Conservation (phyloP, 2,888 invertebrate species). For the Endotricha flammealis region DNA sequence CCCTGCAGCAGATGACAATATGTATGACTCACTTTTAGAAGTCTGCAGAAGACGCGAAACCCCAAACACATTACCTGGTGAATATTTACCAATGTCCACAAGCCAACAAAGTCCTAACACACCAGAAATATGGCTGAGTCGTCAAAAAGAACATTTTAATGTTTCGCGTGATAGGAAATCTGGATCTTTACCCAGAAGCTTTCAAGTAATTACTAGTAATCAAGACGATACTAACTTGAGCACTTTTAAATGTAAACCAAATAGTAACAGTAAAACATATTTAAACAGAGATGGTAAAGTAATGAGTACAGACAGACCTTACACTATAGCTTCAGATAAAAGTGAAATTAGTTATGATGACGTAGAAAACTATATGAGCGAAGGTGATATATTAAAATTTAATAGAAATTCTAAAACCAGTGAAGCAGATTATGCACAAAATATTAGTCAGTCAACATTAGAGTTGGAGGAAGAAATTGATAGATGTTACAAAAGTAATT, state of each 20-base stretch:
- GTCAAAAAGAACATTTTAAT: slow-evolving; percentile 83
- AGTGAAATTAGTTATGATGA: slow-evolving; percentile 83
- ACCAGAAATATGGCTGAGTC: slow-evolving; percentile 84
- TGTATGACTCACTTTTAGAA: slow-evolving; percentile 63
- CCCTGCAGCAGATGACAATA: slow-evolving; percentile 42
- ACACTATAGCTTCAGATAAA: slow-evolving; percentile 85
- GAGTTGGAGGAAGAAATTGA: slow-evolving; percentile 73
- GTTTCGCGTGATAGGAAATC: slow-evolving; percentile 83
- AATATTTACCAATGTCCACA: slow-evolving; percentile 65
- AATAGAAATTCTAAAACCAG: slow-evolving; percentile 50
- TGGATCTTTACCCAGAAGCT: slow-evolving; percentile 87
- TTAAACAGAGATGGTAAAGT: slow-evolving; percentile 80
- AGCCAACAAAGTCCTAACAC: slow-evolving; percentile 78
- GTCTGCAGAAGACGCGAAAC: slow-evolving; percentile 57
- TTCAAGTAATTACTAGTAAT: slow-evolving; percentile 81
- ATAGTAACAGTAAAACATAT: slow-evolving; percentile 69
- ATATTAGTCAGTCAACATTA: slow-evolving; percentile 68
- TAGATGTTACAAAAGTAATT: slow-evolving; percentile 70
- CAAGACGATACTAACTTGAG: slow-evolving; percentile 63
- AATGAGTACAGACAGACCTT: slow-evolving; percentile 81
- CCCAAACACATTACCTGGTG: slow-evolving; percentile 38
- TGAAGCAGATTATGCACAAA: slow-evolving; percentile 52
- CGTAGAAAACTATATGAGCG: slow-evolving; percentile 78
- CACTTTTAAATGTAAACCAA: slow-evolving; percentile 64
- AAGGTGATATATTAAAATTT: slow-evolving; percentile 64